Evolutionary conservation across 2,797 vertebrate genomes (phyloP).

Genomic region (Sebastes melanostomus): DNA sequence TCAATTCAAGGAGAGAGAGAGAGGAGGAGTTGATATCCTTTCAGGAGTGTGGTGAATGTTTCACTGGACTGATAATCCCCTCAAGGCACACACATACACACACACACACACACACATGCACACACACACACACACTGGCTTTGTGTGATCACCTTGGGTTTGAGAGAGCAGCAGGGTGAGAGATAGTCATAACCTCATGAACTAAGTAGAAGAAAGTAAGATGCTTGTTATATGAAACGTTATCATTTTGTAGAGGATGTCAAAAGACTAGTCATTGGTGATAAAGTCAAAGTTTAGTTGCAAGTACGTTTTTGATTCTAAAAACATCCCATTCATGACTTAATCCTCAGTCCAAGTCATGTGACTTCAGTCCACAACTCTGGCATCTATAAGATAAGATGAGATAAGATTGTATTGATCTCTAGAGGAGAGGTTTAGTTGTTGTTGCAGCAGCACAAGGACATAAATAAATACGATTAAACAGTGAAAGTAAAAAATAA

Average conservation of each 20-base stretch:
- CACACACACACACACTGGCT: constrained; percentile 8
- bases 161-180: background rate
- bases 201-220: background rate
- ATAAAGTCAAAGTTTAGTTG: background rate
- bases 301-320: background rate
- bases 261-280: background rate
- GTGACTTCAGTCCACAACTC: background rate
- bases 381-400: background rate
- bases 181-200: background rate
- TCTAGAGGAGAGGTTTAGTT: background rate
- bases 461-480: background rate
- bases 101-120: background rate
- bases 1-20: background rate
- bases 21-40: constrained; percentile 7
- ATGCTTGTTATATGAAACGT: background rate
- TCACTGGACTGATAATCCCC: constrained; percentile 37
- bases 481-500: background rate
- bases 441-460: background rate
- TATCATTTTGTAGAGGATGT: background rate
- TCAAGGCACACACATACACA: background rate
- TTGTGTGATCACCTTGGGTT: background rate
- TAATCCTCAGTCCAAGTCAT: background rate
- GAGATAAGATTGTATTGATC: background rate
- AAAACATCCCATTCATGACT: background rate
- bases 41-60: constrained; percentile 55